Conservation (phyloP, 2,888 invertebrate genomes). For the Willowsia nigromaculata region DNA sequence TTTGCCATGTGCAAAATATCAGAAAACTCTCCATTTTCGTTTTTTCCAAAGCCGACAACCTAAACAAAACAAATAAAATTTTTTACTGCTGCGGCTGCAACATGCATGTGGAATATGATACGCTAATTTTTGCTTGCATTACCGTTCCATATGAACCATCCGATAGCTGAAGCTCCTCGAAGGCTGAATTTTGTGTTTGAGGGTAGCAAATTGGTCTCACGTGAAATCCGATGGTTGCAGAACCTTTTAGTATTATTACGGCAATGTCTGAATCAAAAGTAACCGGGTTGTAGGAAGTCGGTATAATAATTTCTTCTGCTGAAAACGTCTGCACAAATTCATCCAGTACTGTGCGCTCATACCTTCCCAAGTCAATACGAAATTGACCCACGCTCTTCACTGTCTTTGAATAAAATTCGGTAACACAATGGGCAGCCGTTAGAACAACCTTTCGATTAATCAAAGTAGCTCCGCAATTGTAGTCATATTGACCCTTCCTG, state of each 20-base stretch:
- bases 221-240: conserved; percentile 82
- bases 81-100: not conserved
- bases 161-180: conserved; percentile 75
- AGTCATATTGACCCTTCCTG: conserved; percentile 80
- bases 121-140: not conserved
- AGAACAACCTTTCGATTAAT: conserved; percentile 79
- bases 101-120: not conserved
- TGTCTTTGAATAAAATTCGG: conserved; percentile 53
- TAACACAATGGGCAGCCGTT: conserved; percentile 76
- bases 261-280: conserved; percentile 82
- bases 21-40: conserved; percentile 68
- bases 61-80: conserved; percentile 39
- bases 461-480: conserved; percentile 85
- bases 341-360: conserved; percentile 68
- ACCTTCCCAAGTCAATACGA: conserved; percentile 75
- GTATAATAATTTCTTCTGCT: conserved; percentile 62
- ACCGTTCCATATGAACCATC: conserved; percentile 75
- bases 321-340: conserved; percentile 75
- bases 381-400: conserved; percentile 42
- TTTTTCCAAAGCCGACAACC: conserved; percentile 76
- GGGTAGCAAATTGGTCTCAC: conserved; percentile 84
- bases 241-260: conserved; percentile 82
- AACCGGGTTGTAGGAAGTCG: conserved; percentile 74
- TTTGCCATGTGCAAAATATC: conserved; percentile 73
- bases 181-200: conserved; percentile 72